phyloP scores from a whole-genome alignment of 2,888 invertebrate species.

The Imbricaverruca yamaguchii region DNA sequence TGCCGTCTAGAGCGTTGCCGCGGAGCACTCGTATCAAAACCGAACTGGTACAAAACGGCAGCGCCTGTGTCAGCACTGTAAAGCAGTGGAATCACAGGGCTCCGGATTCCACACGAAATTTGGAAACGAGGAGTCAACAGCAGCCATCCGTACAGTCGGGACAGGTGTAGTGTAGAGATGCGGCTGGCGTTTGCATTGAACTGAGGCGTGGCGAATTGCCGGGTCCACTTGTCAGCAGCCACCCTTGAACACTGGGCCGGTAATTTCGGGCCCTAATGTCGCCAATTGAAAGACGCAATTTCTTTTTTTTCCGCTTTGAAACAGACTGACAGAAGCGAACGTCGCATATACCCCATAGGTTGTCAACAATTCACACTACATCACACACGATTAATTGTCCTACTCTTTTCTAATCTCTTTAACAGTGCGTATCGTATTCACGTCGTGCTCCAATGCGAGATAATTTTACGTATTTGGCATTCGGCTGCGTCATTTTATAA shows the following conservation, averaged over 20 bases:
- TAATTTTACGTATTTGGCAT: constrained; percentile 21
- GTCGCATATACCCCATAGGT: constrained; percentile 3
- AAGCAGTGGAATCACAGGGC: not conserved
- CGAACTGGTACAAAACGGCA: constrained; percentile 14
- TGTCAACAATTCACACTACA: constrained; percentile 9
- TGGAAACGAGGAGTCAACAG: not conserved
- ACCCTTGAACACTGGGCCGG: not conserved
- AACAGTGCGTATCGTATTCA: constrained; percentile 3
- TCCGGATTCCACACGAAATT: not conserved
- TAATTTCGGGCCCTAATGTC: not conserved
- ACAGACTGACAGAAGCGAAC: not conserved
- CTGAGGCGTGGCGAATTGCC: not conserved
- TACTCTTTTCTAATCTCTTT: not conserved
- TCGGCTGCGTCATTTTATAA: not conserved
- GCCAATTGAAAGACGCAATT: not conserved
- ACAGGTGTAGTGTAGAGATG: not conserved
- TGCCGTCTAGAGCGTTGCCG: too few species aligned
- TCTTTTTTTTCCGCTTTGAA: not conserved
- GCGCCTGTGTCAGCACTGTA: not conserved
- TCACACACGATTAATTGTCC: not conserved
- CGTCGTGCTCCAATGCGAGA: not conserved
- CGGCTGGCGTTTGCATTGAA: not conserved
- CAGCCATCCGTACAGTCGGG: not conserved
- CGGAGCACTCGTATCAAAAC: constrained; percentile 16
- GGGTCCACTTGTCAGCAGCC: not conserved